Conservation (phyloP, 2,888 invertebrate species). For the Heliconius erato region DNA sequence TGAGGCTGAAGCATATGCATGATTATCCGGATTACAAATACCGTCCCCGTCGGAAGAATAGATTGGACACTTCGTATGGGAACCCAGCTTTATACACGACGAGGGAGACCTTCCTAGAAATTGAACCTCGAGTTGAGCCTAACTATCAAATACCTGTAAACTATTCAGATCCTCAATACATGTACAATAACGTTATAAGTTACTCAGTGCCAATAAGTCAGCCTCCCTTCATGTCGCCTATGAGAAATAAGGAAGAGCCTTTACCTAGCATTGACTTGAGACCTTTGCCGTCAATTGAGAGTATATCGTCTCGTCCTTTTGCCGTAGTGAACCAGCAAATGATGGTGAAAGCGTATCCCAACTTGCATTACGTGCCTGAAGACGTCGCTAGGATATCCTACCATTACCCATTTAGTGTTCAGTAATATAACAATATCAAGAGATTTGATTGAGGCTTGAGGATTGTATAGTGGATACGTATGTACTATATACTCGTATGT, state of each 20-base stretch:
- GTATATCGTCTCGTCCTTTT: slow-evolving; percentile 79
- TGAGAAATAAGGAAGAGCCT: slow-evolving; percentile 74
- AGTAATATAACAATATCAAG: slow-evolving; percentile 57
- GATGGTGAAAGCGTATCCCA: slow-evolving; percentile 84
- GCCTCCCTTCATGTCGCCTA: slow-evolving; percentile 68
- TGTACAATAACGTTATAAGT: slow-evolving; percentile 80
- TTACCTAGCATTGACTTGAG: slow-evolving; percentile 72
- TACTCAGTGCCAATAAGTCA: slow-evolving; percentile 76
- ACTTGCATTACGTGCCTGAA: slow-evolving; percentile 77
- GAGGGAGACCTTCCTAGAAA: slow-evolving; percentile 72
- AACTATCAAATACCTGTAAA: slow-evolving; percentile 71
- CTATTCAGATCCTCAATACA: slow-evolving; percentile 73
- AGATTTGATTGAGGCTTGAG: too few relatives aligned
- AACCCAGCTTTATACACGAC: slow-evolving; percentile 69
- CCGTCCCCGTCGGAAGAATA: slow-evolving; percentile 87
- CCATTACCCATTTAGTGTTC: slow-evolving; percentile 81
- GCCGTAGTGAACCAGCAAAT: slow-evolving; percentile 81
- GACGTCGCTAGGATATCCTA: slow-evolving; percentile 81
- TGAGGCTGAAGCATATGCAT: slow-evolving; percentile 90
- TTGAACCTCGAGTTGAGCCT: slow-evolving; percentile 72
- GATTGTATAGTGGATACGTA: not conserved
- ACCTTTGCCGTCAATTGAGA: slow-evolving; percentile 81
- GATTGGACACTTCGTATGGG: slow-evolving; percentile 75
- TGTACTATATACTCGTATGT: not conserved
- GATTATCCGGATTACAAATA: slow-evolving; percentile 91